Base-by-base conservation (phyloP, 92 coral and sea anemone species). In the Blastomussa wellsi region DNA sequence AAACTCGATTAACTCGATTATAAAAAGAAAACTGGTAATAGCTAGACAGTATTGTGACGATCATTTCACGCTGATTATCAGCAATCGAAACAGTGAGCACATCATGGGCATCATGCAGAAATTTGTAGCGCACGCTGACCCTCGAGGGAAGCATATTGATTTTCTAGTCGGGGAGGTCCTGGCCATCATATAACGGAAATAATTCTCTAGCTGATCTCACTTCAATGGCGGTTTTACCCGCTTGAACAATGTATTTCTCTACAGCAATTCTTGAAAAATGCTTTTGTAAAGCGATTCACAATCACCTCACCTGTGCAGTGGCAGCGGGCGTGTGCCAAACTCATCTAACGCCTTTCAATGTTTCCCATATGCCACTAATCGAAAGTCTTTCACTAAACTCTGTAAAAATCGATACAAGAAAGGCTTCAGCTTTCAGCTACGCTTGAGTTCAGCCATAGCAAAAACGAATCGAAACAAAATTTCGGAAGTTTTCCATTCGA, bases 291-390 rank as follows among this genome's bases (percentile, higher is more conserved):
- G 4, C 20, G 44, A 39, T 72, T 38, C 76, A 26, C 28, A 72
- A 39, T 39, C 17, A 5, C 28, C 81, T 78, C 81, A 37, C 81
- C 69, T 78, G 70, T 35, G 20, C 69, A 57, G 70, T 35, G 20
- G 22, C 39, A 33, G 39, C 35, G 7, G 4, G 73, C 17, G 57
- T 51, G 57, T 5, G 19, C 68, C 68, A 28, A 60, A 35, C 35
- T 62, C 35, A 62, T 28, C 57, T 51, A 51, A 17, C 57, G 57
- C 57, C 53, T 24, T 62, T 67, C 64, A 31, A 44, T 31, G 59
- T 22, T 31, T 16, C 55, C 39, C 29, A 66, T 26, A 67, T 19
- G 68, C 62, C 52, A 26, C 15, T 28, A 29, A 59, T 12, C 26
- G 1, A 41, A 79, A 42, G 17, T 5, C 17, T 31, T n/a, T 79